Conservation (phyloP, 2,888 invertebrate genomes). For the Operophtera brumata region DNA sequence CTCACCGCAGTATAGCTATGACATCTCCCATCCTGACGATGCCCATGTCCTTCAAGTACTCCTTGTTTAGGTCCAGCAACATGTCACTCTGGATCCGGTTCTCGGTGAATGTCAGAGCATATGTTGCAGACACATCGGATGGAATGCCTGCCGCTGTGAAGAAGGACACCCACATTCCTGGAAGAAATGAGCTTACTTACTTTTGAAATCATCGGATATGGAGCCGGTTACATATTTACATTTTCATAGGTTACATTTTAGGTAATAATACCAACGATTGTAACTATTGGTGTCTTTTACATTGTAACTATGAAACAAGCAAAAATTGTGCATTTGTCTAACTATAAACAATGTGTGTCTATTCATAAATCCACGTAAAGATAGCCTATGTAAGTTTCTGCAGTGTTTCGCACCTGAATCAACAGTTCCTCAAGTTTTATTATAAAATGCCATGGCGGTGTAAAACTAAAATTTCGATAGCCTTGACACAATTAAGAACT, state of each 20-base stretch:
- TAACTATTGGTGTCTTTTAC: background rate
- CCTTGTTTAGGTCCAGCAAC: conserved; percentile 92
- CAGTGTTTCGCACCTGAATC: background rate
- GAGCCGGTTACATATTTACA: no score
- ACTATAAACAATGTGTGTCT: background rate
- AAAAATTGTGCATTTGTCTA: background rate
- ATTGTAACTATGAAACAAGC: background rate
- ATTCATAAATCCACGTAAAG: background rate
- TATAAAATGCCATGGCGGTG: background rate
- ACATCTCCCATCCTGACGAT: conserved; percentile 87
- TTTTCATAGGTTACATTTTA: no score
- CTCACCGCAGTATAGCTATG: conserved; percentile 85
- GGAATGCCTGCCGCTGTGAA: conserved; percentile 93
- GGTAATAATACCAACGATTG: no score
- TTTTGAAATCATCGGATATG: background rate
- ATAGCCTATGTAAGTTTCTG: background rate
- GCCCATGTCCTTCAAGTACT: conserved; percentile 93
- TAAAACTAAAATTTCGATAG: background rate
- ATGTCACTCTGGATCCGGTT: conserved; percentile 93
- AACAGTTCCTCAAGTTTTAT: background rate
- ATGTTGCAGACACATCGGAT: conserved; percentile 87
- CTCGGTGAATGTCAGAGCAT: conserved; percentile 92
- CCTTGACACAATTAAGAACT: conserved; percentile 8
- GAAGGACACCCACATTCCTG: conserved; percentile 91
- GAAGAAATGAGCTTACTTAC: conserved; percentile 17